Conservation (phyloP, 1,140 invertebrate genomes). For the Bombus affinis region DNA sequence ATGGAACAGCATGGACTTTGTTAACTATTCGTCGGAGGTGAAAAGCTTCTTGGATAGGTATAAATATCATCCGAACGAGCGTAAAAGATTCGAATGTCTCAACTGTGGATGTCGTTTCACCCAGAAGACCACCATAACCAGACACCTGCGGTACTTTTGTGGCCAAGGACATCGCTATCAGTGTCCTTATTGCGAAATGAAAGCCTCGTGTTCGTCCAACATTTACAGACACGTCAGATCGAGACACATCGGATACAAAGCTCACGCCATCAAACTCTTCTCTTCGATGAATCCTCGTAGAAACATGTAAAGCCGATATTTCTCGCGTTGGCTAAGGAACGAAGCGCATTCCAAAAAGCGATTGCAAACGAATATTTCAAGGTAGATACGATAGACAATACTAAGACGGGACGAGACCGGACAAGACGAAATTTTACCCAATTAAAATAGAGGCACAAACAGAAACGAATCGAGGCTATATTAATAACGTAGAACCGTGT, state of each 20-base stretch:
- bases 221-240: slow-evolving; percentile 74
- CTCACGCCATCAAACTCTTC: slow-evolving; percentile 72
- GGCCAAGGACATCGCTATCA: slow-evolving; percentile 74
- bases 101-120: slow-evolving; percentile 79
- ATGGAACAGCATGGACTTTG: slow-evolving; percentile 7
- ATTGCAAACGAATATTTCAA: background rate
- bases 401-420: background rate
- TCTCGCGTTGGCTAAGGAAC: background rate
- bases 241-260: slow-evolving; percentile 64
- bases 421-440: background rate
- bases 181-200: slow-evolving; percentile 76
- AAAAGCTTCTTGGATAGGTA: slow-evolving; percentile 48
- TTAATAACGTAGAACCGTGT: slow-evolving; percentile 7
- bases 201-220: slow-evolving; percentile 76
- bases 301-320: background rate
- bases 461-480: background rate
- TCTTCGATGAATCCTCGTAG: slow-evolving; percentile 59
- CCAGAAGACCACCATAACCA: slow-evolving; percentile 75
- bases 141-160: slow-evolving; percentile 77
- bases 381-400: background rate
- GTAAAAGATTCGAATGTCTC: slow-evolving; percentile 76
- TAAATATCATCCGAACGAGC: slow-evolving; percentile 69
- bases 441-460: background rate
- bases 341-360: background rate
- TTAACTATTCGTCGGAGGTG: background rate